These are phyloP conservation scores for Holocentrus rufus DNA, from an alignment of 2,797 vertebrate species.

Conservation along the genomic window DNA sequence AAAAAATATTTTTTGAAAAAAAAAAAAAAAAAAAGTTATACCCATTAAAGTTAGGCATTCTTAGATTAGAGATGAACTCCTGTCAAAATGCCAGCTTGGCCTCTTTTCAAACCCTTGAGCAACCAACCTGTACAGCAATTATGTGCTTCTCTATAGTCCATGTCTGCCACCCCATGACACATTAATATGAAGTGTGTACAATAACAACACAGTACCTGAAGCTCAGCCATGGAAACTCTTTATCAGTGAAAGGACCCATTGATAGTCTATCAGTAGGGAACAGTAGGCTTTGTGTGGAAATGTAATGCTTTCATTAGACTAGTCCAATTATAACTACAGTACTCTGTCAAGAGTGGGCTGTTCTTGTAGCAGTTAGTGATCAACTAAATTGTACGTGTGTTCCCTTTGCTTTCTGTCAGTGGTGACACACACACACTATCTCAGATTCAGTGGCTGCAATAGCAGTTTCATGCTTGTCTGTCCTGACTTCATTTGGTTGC, in stretches of 20 bases:
- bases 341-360: background rate
- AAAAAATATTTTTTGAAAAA: too few relatives aligned
- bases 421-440: background rate
- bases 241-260: background rate
- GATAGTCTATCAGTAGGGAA: slow-evolving; percentile 7
- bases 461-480: background rate
- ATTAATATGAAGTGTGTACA: slow-evolving; percentile 12
- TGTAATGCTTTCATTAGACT: background rate
- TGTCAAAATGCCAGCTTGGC: background rate
- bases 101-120: background rate
- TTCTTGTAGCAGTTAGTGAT: too few relatives aligned
- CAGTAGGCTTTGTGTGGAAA: slow-evolving; percentile 6
- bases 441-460: background rate
- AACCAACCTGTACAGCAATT: slow-evolving; percentile 23
- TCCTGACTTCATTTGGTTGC: background rate
- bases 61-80: background rate
- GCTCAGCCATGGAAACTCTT: background rate
- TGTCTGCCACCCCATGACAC: slow-evolving; percentile 10
- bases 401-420: background rate
- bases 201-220: slow-evolving; percentile 12
- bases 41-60: too few relatives aligned
- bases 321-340: background rate
- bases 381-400: too few relatives aligned
- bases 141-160: background rate
- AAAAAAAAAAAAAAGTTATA: too few relatives aligned